Conservation (phyloP, 1,140 invertebrate genomes). For the Bilobella aurantiaca region DNA sequence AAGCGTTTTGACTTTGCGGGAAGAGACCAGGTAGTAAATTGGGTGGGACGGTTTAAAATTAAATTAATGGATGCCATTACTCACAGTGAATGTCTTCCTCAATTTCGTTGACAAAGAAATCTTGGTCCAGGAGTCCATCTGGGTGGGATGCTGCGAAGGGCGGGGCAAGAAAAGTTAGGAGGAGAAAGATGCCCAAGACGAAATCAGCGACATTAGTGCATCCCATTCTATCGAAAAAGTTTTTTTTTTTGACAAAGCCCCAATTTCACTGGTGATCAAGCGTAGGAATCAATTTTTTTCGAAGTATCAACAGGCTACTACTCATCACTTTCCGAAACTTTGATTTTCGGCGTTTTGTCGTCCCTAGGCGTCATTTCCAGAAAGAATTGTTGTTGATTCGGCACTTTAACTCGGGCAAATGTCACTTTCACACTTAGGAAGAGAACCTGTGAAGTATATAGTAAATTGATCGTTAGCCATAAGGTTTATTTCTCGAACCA, state of each 20-base stretch:
- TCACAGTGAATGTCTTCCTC: slow-evolving; percentile 31
- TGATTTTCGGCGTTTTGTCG: background rate
- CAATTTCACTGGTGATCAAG: background rate
- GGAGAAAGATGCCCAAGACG: background rate
- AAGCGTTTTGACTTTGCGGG: too few relatives aligned
- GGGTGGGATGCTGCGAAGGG: background rate
- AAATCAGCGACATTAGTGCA: background rate
- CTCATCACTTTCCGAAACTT: slow-evolving; percentile 20
- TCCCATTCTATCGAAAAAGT: background rate
- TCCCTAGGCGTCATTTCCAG: too few relatives aligned
- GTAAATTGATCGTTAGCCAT: too few relatives aligned
- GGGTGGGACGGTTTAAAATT: background rate
- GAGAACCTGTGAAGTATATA: too few relatives aligned
- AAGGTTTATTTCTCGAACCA: too few relatives aligned
- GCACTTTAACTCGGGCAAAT: too few relatives aligned
- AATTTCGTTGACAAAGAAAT: slow-evolving; percentile 29
- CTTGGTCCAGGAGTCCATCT: slow-evolving; percentile 8
- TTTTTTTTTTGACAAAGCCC: background rate
- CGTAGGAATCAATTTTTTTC: background rate
- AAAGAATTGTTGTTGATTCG: too few relatives aligned
- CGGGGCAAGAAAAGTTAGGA: background rate
- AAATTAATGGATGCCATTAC: slow-evolving; percentile 23
- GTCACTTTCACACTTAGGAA: too few relatives aligned
- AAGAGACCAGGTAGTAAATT: too few relatives aligned
- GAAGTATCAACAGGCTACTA: slow-evolving; percentile 23